Evolutionary conservation across 1,140 invertebrate species (phyloP), one percentile per base, ranked within the genome.

Genomic region (Hestina assimilis): DNA sequence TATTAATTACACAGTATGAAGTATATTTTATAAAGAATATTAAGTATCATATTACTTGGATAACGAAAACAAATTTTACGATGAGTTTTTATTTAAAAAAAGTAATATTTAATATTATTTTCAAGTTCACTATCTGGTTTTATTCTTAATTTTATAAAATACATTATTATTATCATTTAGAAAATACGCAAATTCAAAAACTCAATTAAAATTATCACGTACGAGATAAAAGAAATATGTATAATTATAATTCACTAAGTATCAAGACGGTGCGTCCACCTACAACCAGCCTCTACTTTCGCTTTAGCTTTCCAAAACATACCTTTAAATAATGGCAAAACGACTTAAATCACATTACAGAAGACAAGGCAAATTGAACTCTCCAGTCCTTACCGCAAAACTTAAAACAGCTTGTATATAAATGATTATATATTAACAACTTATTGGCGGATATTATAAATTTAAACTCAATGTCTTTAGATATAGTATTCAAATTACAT

Each of bases 241-340:
- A 52, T 42, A 52, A 59, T 59, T 53, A 53, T 52, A 31, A 59
- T 59, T 59, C 41, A 24, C 26, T 55, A 64, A 68, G 55, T 65
- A 77, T 69, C 66, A 79, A 81, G 61, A 72, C 62, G 31, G 19
- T 43, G 58, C 50, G 52, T 62, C 62, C 66, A 63, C 68, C 58
- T 71, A 62, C 51, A 59, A 62, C 51, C 59, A 54, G 63, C 63
- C 48, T 53, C 69, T 63, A 82, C 79, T 82, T 82, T 82, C 76
- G 79, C 79, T 70, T 59, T 70, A 76, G 71, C 79, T 82, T 79
- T 82, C 79, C 69, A 82, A 82, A 82, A 82, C 69, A 71, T 11
- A 14, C 8, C 24, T 24, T 31, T 31, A 21, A 26, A 26, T 42
- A 23, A 33, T 12, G 26, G n/a, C 23, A 33, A 59, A 59, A 59